phyloP scores from a whole-genome alignment of 2,113 vertebrate genomes.

The Thamnaconus septentrionalis region DNA sequence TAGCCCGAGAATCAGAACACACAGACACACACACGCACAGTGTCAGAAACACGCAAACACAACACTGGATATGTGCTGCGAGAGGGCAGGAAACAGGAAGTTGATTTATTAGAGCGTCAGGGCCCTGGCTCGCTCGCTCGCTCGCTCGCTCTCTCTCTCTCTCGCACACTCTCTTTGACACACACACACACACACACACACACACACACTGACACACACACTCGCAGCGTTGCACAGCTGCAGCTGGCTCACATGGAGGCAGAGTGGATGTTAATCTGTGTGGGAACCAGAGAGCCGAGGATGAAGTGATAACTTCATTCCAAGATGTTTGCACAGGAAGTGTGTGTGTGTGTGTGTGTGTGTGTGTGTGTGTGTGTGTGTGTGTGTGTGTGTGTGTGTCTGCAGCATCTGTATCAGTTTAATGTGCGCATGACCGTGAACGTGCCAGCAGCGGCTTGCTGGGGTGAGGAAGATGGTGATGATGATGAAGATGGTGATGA shows the following conservation, averaged over 20 bases:
- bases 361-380: not conserved
- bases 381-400: not conserved
- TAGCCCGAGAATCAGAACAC: not conserved
- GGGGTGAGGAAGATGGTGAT: too few species aligned
- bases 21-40: not conserved
- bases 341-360: constrained; percentile 28
- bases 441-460: constrained; percentile 45
- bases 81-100: constrained; percentile 71
- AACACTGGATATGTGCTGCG: constrained; percentile 3
- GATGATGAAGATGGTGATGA: too few species aligned
- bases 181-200: constrained; percentile 3
- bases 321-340: constrained; percentile 64
- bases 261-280: constrained; percentile 64
- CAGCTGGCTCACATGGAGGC: constrained; percentile 71
- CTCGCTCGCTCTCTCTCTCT: constrained; percentile 12
- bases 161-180: constrained; percentile 24
- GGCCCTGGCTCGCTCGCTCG: constrained; percentile 31
- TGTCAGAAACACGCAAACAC: not conserved
- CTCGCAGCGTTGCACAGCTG: constrained; percentile 63
- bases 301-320: constrained; percentile 71
- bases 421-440: constrained; percentile 38
- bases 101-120: constrained; percentile 68
- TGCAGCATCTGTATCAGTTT: constrained; percentile 33
- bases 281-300: constrained; percentile 62
- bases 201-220: constrained; percentile 28